Conservation (phyloP, 2,113 vertebrate genomes). For the Tachuris rubrigastra region DNA sequence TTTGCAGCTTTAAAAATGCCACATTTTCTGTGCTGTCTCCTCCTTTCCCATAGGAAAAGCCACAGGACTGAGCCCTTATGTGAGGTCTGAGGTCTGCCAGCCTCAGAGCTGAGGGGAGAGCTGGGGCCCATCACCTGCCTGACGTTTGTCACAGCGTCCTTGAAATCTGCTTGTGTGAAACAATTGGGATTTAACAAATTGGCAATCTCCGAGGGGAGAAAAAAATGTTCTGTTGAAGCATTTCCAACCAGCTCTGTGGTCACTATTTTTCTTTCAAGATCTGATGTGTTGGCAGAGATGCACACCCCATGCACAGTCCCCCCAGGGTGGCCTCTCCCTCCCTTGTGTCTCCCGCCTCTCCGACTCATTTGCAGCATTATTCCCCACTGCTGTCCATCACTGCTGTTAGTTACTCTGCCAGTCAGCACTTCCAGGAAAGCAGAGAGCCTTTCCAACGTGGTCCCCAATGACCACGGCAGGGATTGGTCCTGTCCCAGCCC, state of each 20-base stretch:
- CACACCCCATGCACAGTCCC: background rate
- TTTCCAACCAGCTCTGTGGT: background rate
- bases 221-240: background rate
- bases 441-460: background rate
- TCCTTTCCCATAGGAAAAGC: background rate
- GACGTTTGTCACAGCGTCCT: background rate
- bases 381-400: background rate
- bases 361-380: background rate
- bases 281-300: background rate
- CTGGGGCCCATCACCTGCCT: background rate
- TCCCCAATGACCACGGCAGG: background rate
- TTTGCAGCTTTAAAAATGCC: background rate
- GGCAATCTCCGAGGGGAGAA: fast-evolving
- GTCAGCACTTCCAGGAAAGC: background rate
- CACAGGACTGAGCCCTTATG: background rate
- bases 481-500: background rate
- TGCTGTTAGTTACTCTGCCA: background rate
- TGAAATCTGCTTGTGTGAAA: background rate
- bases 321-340: background rate
- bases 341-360: background rate
- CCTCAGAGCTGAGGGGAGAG: background rate
- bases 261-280: background rate
- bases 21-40: background rate
- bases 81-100: background rate
- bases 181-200: background rate